Base-by-base conservation (phyloP, 2,113 vertebrate genomes). In the Balaenoptera acutorostrata region DNA sequence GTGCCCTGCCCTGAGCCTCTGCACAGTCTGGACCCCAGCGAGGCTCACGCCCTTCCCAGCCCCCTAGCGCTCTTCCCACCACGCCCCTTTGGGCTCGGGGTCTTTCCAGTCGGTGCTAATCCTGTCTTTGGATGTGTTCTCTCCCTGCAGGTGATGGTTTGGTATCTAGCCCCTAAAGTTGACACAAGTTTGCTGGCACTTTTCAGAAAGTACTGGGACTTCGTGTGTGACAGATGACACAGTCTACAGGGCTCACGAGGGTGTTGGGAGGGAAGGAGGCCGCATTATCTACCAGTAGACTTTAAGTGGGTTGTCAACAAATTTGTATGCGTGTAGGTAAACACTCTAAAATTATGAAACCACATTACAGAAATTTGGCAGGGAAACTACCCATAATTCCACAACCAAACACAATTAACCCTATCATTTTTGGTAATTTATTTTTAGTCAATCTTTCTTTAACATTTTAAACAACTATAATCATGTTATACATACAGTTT, bases 1-100 rank as follows among this genome's bases (percentile, higher is more conserved):
- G 2, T 29, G 66, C 21, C 64, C n/a, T 1, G 3, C 8, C 57
- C 0, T 52, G 0, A 49, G 63, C 27, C 55, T 25, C 10, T 20
- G 6, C 13, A 12, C 7, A 3, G 27, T 55, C 66, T 52, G 52
- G 77, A 52, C 31, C 18, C 29, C 3, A 2, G 33, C 13, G 18
- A 14, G n/a, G 21, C 18, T 1, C 59, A 36, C 1, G 0, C 4
- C 46, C 25, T 27, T 46, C 82, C 44, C 13, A 23, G 20, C 25
- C 46, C n/a, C 33, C 21, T 31, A 27, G 27, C 20, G 9, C 31
- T 20, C 74, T 52, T 77, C 17, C 74, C 1, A 10, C 31, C 10
- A 29, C 6, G 74, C 46, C 74, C 10, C 20, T 57, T 33, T 2
- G 66, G 66, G 29, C 29, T 21, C 46, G 29, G 46, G 74, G 9